Evolutionary conservation across 2,797 vertebrate species (phyloP).

Genomic region (Cryptoprocta ferox): DNA sequence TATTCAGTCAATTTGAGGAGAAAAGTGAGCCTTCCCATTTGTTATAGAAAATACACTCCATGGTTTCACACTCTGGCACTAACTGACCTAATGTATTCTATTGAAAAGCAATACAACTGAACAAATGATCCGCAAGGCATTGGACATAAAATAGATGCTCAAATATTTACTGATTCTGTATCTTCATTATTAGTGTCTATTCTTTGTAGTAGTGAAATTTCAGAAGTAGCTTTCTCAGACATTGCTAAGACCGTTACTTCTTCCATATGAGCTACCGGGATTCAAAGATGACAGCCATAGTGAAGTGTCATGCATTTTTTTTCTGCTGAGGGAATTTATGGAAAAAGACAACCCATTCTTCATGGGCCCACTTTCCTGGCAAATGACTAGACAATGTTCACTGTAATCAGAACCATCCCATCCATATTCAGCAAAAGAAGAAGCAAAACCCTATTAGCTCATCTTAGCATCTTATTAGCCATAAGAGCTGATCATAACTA

Average conservation of each 20-base stretch:
- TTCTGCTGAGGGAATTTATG: background rate
- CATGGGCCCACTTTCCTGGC: background rate
- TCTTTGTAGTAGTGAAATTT: constrained; percentile 19
- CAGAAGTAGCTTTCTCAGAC: background rate
- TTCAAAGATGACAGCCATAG: background rate
- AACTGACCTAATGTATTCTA: constrained; percentile 13
- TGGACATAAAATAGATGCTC: constrained; percentile 14
- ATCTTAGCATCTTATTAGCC: constrained; percentile 38
- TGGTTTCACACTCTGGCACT: background rate
- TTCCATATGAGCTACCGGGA: background rate
- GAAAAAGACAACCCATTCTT: constrained; percentile 1
- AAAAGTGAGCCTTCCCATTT: background rate
- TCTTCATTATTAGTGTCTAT: background rate
- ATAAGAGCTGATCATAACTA: constrained; percentile 27
- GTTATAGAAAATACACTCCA: constrained; percentile 11
- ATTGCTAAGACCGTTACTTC: background rate
- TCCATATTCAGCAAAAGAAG: constrained; percentile 57
- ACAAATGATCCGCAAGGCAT: background rate
- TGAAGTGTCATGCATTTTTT: background rate
- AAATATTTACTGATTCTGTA: constrained; percentile 42
- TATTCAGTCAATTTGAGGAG: constrained; percentile 2
- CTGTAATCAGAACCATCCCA: background rate
- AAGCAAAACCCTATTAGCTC: constrained; percentile 5
- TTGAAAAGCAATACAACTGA: constrained; percentile 42
- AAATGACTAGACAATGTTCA: background rate